phyloP scores from a whole-genome alignment of 2,113 vertebrate species.

The Pedetes capensis region DNA sequence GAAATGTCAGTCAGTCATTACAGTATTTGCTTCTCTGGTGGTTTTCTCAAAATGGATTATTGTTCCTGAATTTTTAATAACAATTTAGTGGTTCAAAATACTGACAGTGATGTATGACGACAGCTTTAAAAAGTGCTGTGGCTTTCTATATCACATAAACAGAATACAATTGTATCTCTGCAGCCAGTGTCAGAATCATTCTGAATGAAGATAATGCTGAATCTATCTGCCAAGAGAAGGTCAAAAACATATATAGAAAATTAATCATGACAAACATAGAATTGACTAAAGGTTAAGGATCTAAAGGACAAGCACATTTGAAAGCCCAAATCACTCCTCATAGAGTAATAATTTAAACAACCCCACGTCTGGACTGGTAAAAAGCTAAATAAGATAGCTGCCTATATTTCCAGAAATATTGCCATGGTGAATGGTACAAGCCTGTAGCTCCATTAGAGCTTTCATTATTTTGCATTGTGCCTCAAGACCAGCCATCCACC shows the following conservation, averaged over 20 bases:
- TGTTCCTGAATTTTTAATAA: constrained; percentile 80
- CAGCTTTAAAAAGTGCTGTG: constrained; percentile 46
- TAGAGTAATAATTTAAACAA: constrained; percentile 74
- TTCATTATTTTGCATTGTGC: background rate
- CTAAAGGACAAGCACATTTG: constrained; percentile 79
- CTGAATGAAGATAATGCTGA: constrained; percentile 70
- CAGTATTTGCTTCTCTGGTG: constrained; percentile 67
- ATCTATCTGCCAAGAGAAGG: constrained; percentile 79
- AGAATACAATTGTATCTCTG: constrained; percentile 70
- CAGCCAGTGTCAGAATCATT: constrained; percentile 71
- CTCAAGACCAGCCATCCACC: background rate
- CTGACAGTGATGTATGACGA: constrained; percentile 74
- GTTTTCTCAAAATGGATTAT: constrained; percentile 76
- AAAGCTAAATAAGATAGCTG: constrained; percentile 68
- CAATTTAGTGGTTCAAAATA: constrained; percentile 79
- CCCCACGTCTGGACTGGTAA: constrained; percentile 54
- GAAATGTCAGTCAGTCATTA: constrained; percentile 76
- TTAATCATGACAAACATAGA: constrained; percentile 82
- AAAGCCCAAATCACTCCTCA: constrained; percentile 71
- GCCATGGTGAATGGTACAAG: constrained; percentile 3
- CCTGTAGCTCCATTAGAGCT: background rate
- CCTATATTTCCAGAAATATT: constrained; percentile 51
- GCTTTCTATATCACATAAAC: constrained; percentile 66
- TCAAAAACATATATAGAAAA: constrained; percentile 83
- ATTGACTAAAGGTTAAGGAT: constrained; percentile 84